A percentile compares a stretch with the other conserved stretches of the same genome.
Conservation (phyloP, 2,797 vertebrate species). For the Clarias pachynema region DNA sequence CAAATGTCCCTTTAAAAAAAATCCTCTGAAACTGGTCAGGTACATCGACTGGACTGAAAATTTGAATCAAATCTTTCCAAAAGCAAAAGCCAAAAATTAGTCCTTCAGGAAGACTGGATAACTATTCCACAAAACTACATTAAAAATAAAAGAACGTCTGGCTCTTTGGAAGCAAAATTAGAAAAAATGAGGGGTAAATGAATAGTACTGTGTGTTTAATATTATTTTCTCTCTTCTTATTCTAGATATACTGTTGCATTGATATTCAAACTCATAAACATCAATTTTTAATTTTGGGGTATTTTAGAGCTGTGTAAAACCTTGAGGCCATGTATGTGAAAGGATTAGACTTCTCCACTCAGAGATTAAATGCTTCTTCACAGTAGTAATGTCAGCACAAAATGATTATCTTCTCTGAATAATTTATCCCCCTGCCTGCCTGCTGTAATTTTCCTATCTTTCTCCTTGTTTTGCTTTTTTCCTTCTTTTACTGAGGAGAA, state of each 20-base stretch:
- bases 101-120: too few relatives aligned
- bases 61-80: too few relatives aligned
- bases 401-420: constrained; percentile 97
- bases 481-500: constrained; percentile 83
- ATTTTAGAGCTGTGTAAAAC: constrained; percentile 60
- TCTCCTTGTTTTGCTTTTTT: constrained; percentile 71
- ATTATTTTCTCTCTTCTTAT: not conserved
- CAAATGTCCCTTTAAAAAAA: too few relatives aligned
- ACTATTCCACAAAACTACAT: too few relatives aligned
- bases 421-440: constrained; percentile 87
- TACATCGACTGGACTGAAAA: too few relatives aligned
- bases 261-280: not conserved
- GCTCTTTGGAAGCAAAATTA: too few relatives aligned
- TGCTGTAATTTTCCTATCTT: constrained; percentile 88
- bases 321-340: constrained; percentile 67
- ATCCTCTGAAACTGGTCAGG: too few relatives aligned
- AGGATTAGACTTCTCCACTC: constrained; percentile 71
- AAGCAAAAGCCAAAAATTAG: too few relatives aligned
- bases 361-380: constrained; percentile 98
- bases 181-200: too few relatives aligned
- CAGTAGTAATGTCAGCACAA: constrained; percentile 99
- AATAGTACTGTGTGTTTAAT: not conserved
- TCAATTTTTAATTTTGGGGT: not conserved
- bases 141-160: too few relatives aligned
- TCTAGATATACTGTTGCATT: not conserved